Evolutionary conservation across 2,888 invertebrate species (phyloP).

Genomic region (Ptychoptera contaminata): DNA sequence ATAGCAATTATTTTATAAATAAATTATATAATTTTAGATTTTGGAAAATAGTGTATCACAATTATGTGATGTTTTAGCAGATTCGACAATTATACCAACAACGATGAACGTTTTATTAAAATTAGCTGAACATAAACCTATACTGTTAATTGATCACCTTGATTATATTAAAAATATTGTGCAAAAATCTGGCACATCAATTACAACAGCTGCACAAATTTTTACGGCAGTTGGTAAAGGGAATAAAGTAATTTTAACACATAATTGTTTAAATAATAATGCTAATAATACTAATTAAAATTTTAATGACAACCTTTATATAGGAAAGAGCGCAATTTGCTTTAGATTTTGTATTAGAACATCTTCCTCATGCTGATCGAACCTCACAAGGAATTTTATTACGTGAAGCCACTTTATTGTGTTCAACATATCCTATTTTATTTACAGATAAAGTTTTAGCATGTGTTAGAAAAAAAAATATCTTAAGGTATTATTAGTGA

Average conservation of each 20-base stretch:
- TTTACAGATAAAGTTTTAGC: constrained; percentile 66
- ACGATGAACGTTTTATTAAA: constrained; percentile 61
- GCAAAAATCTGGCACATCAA: constrained; percentile 45
- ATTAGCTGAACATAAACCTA: constrained; percentile 53
- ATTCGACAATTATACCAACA: constrained; percentile 41
- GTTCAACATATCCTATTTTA: constrained; percentile 63
- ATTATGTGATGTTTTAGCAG: constrained; percentile 56
- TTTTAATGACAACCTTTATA: constrained; percentile 11
- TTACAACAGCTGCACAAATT: constrained; percentile 51
- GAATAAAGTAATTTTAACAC: constrained; percentile 37
- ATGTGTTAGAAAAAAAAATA: constrained; percentile 51
- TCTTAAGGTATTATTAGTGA: constrained; percentile 21
- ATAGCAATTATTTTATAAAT: too few relatives aligned
- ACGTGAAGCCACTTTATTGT: constrained; percentile 64
- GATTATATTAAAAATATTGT: constrained; percentile 50
- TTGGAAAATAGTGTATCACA: constrained; percentile 69
- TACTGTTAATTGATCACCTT: constrained; percentile 54
- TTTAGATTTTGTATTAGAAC: constrained; percentile 63
- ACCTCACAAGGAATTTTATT: constrained; percentile 58
- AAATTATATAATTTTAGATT: constrained; percentile 32
- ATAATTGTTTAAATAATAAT: not conserved
- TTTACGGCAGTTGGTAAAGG: constrained; percentile 56
- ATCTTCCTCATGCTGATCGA: constrained; percentile 53
- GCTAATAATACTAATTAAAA: constrained; percentile 2
- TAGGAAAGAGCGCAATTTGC: constrained; percentile 69